These are phyloP conservation scores for Polydrusus cervinus DNA, from an alignment of 2,888 invertebrate genomes.

Conservation along the genomic window DNA sequence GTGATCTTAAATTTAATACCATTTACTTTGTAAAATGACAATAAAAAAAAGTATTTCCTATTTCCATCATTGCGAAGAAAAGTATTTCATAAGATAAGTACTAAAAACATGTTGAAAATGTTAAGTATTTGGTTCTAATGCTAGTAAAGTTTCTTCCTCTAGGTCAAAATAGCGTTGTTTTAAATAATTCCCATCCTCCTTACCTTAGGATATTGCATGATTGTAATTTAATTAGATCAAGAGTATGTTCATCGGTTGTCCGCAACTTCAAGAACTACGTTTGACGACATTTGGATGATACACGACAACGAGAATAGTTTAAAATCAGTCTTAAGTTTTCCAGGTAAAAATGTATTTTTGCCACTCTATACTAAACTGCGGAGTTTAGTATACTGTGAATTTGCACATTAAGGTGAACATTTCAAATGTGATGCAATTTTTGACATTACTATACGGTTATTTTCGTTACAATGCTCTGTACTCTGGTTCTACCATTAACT, in stretches of 20 bases:
- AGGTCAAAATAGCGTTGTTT: constrained; percentile 21
- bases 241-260: constrained; percentile 62
- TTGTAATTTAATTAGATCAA: constrained; percentile 61
- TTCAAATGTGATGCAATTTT: constrained; percentile 8
- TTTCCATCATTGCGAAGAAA: too few species aligned
- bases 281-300: constrained; percentile 63
- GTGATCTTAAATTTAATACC: too few species aligned
- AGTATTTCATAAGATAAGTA: too few species aligned
- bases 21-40: too few species aligned
- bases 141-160: too few species aligned
- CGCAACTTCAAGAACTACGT: constrained; percentile 63
- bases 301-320: constrained; percentile 57
- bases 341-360: constrained; percentile 57
- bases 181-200: not conserved
- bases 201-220: constrained; percentile 36
- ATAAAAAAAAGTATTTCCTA: too few species aligned
- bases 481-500: too few species aligned
- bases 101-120: too few species aligned
- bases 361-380: constrained; percentile 17
- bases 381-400: constrained; percentile 9
- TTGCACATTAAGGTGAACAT: not conserved
- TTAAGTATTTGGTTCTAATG: too few species aligned
- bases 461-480: too few species aligned
- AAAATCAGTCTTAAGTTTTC: constrained; percentile 46
- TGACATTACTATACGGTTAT: not conserved